Conservation (phyloP, 2,113 vertebrate species). For the Thalassoma bifasciatum region DNA sequence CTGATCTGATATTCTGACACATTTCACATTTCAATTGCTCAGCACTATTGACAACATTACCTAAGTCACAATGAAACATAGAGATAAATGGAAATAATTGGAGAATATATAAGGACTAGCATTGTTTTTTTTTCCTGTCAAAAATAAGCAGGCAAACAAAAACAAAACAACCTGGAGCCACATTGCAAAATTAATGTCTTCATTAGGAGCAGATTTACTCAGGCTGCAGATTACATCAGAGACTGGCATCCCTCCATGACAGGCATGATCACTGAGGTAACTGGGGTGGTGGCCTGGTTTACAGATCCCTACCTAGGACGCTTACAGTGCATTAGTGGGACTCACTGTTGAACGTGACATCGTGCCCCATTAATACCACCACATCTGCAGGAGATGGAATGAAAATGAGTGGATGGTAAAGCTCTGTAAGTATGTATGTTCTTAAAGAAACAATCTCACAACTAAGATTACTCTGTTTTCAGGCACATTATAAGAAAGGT, state of each 20-base stretch:
- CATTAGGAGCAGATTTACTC: slow-evolving; percentile 31
- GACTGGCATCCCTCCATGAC: slow-evolving; percentile 1
- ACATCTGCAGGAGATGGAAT: slow-evolving; percentile 21
- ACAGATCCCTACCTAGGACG: slow-evolving; percentile 21
- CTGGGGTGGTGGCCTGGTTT: slow-evolving; percentile 36
- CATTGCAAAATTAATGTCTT: slow-evolving; percentile 11
- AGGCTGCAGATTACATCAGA: slow-evolving; percentile 29
- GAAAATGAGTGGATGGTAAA: slow-evolving; percentile 20
- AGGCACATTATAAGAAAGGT: not conserved
- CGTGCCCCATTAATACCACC: slow-evolving; percentile 35
- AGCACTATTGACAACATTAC: not conserved
- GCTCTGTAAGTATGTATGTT: slow-evolving; percentile 1
- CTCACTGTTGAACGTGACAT: slow-evolving; percentile 32
- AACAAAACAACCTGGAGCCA: not conserved
- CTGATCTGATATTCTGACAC: no score
- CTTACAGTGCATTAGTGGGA: slow-evolving; percentile 23
- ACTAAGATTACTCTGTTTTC: slow-evolving; percentile 5
- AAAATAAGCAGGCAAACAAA: not conserved
- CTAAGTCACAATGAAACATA: not conserved
- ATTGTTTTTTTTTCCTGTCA: not conserved
- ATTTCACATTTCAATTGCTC: no score
- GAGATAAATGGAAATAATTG: not conserved
- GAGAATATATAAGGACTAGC: not conserved
- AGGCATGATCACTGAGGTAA: slow-evolving; percentile 28
- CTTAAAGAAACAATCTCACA: not conserved